Percentiles rank a stretch among this genome's conserved stretches.
phyloP scores from a whole-genome alignment of 37 sponge, comb jelly and placozoan genomes.

The Spongilla lacustris region DNA sequence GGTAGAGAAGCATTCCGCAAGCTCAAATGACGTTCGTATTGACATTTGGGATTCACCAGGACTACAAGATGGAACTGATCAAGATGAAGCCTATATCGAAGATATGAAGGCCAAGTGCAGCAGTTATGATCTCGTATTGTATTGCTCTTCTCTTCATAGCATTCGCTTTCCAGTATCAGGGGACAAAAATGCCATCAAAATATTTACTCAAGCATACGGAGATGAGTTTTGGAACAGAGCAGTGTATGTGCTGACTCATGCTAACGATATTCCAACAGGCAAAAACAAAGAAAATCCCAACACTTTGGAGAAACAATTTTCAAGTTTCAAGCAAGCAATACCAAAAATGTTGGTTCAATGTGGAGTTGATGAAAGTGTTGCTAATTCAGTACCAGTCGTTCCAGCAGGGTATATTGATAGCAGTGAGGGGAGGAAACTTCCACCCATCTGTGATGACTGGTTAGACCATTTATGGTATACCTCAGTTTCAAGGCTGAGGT shows the following conservation, averaged over 20 bases:
- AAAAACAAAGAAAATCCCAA: neutral
- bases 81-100: neutral
- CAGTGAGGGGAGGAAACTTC: neutral
- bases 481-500: neutral
- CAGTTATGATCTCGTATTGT: neutral
- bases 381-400: neutral
- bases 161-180: neutral
- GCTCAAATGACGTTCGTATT: neutral
- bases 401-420: neutral
- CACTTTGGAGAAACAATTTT: neutral
- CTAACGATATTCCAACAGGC: neutral
- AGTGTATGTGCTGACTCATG: conserved; percentile 2
- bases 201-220: neutral
- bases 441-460: neutral
- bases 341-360: neutral
- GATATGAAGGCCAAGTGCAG: conserved; percentile 1
- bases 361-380: neutral
- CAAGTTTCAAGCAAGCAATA: neutral
- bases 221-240: neutral
- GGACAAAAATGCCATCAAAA: neutral
- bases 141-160: neutral
- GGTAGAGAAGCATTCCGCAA: neutral
- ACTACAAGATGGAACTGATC: conserved; percentile 2
- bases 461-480: neutral
- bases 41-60: conserved; percentile 4